Evolutionary conservation across 2,113 vertebrate species (phyloP).

Genomic region (Bagarius yarrelli): DNA sequence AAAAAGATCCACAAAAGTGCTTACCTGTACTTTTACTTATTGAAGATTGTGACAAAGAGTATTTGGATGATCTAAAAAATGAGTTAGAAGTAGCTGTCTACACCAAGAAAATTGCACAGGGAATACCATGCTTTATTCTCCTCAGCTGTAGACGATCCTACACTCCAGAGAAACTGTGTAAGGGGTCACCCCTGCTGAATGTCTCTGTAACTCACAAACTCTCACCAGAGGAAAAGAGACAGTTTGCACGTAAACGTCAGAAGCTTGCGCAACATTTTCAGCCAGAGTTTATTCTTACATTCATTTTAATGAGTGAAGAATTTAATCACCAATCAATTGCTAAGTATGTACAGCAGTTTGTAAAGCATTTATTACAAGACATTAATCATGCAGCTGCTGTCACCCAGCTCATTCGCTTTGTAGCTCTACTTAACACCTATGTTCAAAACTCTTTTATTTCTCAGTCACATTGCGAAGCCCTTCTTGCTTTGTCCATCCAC

Average conservation of each 20-base stretch:
- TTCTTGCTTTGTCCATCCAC: slow-evolving; percentile 59
- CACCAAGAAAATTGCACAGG: slow-evolving; percentile 60
- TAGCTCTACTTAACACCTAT: slow-evolving; percentile 78
- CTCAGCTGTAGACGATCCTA: slow-evolving; percentile 74
- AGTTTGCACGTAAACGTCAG: slow-evolving; percentile 67
- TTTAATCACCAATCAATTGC: slow-evolving; percentile 59
- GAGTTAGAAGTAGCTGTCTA: slow-evolving; percentile 67
- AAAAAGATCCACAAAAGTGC: slow-evolving; percentile 65
- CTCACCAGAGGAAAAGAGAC: slow-evolving; percentile 67
- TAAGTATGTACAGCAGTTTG: slow-evolving; percentile 65
- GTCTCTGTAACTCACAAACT: slow-evolving; percentile 79
- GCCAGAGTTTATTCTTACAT: slow-evolving; percentile 75
- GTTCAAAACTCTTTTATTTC: slow-evolving; percentile 79
- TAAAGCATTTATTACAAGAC: slow-evolving; percentile 67
- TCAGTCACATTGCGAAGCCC: slow-evolving; percentile 78
- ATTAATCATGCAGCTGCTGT: slow-evolving; percentile 64
- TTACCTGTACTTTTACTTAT: slow-evolving; percentile 77
- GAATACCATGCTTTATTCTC: slow-evolving; percentile 73
- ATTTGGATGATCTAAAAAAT: slow-evolving; percentile 69
- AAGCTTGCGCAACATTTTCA: slow-evolving; percentile 60
- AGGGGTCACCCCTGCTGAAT: slow-evolving; percentile 66
- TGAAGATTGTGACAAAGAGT: slow-evolving; percentile 78
- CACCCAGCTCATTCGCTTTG: slow-evolving; percentile 70
- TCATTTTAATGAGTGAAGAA: slow-evolving; percentile 79
- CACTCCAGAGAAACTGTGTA: slow-evolving; percentile 70